Evolutionary conservation across 2,797 vertebrate species (phyloP), one percentile per base, ranked within the genome.

Genomic region (Mastacembelus armatus): DNA sequence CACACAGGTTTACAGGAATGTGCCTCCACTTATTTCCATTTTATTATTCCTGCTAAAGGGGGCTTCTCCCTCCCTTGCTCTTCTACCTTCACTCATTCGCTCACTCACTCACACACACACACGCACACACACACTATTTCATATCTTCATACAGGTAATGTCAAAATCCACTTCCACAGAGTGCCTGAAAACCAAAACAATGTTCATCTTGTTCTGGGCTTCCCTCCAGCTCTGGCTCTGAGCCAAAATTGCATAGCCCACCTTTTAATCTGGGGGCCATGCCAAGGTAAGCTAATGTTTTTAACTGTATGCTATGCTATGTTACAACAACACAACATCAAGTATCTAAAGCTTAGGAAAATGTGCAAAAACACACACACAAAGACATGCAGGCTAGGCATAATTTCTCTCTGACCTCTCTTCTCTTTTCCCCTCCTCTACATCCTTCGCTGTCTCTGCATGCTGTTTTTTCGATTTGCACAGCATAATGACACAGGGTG

Each of bases 401-500:
- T 22, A n/a, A 65, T 66, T 50, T 69, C 48, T 68, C 75, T 66
- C n/a, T n/a, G n/a, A n/a, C n/a, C n/a, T 40, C 21, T 47, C 66
- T 71, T 55, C 21, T 26, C 42, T 16, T 24, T 44, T 15, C 26
- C 10, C 18, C 27, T 26, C 59, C 38, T 49, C 74, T 62, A 73
- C 63, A 64, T 82, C 85, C 73, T 77, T 62, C 57, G 45, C 82
- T 71, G 71, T 63, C 81, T 82, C 76, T 1, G 42, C n/a, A 47
- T 80, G 78, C 78, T 77, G 58, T 92, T 94, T 93, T 93, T 92
- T 88, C 92, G 92, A 95, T 95, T 93, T 95, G 95, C 92, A 92
- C 91, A 93, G 94, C 93, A 95, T 95, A 95, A 97, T 94, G 95
- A 96, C 92, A 93, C 91, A 93, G 96, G 95, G 96, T 95, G 95